A percentile compares a stretch with the other conserved stretches of the same genome.
Evolutionary conservation across 2,113 vertebrate genomes (phyloP).

Genomic region (Apodemus sylvaticus): DNA sequence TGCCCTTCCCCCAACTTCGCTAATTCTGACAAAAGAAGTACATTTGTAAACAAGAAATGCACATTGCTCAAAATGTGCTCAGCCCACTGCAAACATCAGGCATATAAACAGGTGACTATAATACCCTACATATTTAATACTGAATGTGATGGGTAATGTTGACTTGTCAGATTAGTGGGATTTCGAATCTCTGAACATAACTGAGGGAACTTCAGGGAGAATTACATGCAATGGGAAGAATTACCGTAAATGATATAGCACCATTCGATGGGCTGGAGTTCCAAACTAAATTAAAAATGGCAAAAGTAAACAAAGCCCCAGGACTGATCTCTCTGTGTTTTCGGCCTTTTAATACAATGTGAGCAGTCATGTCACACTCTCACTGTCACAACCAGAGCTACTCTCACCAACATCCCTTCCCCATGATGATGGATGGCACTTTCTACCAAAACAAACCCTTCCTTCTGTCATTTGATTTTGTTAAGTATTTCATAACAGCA

Average conservation of each 20-base stretch:
- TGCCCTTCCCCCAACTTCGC: background rate
- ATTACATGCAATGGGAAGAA: background rate
- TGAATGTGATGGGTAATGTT: background rate
- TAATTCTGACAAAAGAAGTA: slow-evolving; percentile 29
- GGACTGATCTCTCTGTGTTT: background rate
- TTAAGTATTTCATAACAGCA: background rate
- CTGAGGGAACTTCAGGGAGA: background rate
- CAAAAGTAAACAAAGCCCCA: background rate
- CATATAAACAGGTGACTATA: background rate
- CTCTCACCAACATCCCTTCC: background rate
- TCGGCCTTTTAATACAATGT: background rate
- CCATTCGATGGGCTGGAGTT: background rate
- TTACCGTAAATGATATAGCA: background rate
- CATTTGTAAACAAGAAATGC: background rate
- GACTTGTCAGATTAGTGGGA: background rate
- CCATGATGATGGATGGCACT: background rate
- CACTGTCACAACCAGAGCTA: background rate
- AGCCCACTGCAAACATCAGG: background rate
- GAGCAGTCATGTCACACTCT: background rate
- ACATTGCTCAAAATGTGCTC: background rate
- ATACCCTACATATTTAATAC: background rate
- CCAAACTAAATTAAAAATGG: background rate
- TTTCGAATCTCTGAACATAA: background rate
- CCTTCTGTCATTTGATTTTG: background rate
- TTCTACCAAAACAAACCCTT: background rate